phyloP scores from a whole-genome alignment of 2,113 vertebrate genomes.

The Kryptolebias marmoratus region DNA sequence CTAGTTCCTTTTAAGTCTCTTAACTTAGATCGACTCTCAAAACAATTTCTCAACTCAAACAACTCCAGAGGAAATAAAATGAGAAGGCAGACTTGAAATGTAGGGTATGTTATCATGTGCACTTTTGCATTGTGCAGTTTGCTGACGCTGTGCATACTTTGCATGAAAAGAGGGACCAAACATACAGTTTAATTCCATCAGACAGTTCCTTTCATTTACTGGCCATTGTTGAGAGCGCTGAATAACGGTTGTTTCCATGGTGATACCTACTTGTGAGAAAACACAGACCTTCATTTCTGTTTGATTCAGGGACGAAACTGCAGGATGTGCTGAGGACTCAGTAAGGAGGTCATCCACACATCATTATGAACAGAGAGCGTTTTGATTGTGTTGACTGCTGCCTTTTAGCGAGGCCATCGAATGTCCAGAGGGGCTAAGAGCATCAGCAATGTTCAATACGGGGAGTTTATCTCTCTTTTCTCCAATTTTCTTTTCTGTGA shows the following conservation, averaged over 20 bases:
- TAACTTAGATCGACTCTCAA: neutral
- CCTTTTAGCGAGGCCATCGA: slow-evolving; percentile 28
- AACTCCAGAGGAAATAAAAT: neutral
- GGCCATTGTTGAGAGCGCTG: slow-evolving; percentile 72
- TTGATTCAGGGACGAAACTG: slow-evolving; percentile 69
- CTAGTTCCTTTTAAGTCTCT: slow-evolving; percentile 1
- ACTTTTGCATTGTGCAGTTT: slow-evolving; percentile 39
- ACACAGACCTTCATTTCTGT: slow-evolving; percentile 72
- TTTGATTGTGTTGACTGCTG: slow-evolving; percentile 50
- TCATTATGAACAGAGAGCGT: slow-evolving; percentile 33
- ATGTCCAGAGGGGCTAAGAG: slow-evolving; percentile 14
- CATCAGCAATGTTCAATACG: slow-evolving; percentile 16
- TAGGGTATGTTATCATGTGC: slow-evolving; percentile 29
- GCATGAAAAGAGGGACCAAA: slow-evolving; percentile 48
- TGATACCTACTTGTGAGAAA: slow-evolving; percentile 72
- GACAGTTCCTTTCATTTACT: slow-evolving; percentile 75
- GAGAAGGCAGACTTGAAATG: slow-evolving; percentile 8
- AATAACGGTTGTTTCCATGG: slow-evolving; percentile 82
- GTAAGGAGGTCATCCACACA: slow-evolving; percentile 43
- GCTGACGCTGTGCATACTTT: slow-evolving; percentile 31
- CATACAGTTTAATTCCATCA: slow-evolving; percentile 71
- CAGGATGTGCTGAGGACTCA: slow-evolving; percentile 31
- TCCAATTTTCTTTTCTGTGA: slow-evolving; percentile 6
- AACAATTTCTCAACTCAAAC: slow-evolving; percentile 2
- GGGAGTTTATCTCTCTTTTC: slow-evolving; percentile 8